Evolutionary conservation across 92 coral and sea anemone species (phyloP), one percentile per base, ranked within the genome.

Genomic region (Heliopora coerulea): DNA sequence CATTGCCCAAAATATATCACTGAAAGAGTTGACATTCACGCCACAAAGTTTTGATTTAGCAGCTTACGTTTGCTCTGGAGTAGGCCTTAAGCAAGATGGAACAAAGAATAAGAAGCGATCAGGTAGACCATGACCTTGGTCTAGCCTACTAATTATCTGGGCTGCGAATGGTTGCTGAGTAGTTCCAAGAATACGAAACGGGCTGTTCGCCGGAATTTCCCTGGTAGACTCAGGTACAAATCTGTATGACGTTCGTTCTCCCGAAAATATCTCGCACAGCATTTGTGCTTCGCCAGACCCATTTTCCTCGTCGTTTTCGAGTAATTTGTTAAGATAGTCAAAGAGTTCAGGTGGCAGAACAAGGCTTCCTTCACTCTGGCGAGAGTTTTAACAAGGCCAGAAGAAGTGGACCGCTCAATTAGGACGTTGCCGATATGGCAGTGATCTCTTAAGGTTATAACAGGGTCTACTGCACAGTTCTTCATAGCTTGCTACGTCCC

Each of bases 401-500:
- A 77, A 20, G 54, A 35, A 42, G 54, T 62, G 40, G 73, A 77
- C 49, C 70, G 11, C 56, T 62, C 73, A 20, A 54, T 49, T 8
- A 54, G 11, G 54, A 70, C 52, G 73, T 78, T 78, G 0, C 67
- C 41, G 10, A 84, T 26, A 54, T 84, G 81, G 1, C 80, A 42
- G 29, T 74, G 79, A 9, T 35, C 63, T 23, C 79, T 74, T 6
- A 79, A 7, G 49, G 70, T 70, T 11, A 41, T 33, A 18, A 83
- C 13, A 21, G 80, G 80, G 28, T 78, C 75, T 19, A 83, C 33
- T 11, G 83, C 29, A 0, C 73, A 78, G 18, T 84, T 79, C 35
- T 79, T 84, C 52, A 79, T 42, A 0, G 66, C 84, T 19, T 79
- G 88, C 14, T 81, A 79, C 62, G 72, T 84, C 5, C 87, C 83